Evolutionary conservation across 2,797 vertebrate genomes (phyloP), one percentile per base, ranked within the genome.

Genomic region (Sandelia bainsii): DNA sequence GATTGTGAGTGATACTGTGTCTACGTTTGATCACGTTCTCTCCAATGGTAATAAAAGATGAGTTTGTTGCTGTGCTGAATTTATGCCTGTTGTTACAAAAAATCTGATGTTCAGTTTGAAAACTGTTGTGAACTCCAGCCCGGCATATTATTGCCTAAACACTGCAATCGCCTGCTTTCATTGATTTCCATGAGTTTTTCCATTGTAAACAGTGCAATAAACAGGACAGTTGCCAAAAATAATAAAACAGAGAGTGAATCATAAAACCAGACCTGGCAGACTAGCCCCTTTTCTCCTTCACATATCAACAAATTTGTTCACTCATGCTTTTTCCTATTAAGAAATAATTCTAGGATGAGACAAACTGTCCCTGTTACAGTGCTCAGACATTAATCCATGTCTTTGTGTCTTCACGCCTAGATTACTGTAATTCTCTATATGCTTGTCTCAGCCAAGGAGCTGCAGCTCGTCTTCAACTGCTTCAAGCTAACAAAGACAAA

Each of bases 371-470:
- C 20, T 13, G 61, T 63, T 63, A 6, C 46, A 71, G 68, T 34
- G 66, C 27, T 32, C 51, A 71, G 42, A 72, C 62, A 76, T 52
- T 17, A 65, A 80, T 70, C 69, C 29, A 27, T 17, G 63, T 53
- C 45, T 74, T 74, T 78, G 42, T 65, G 42, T 67, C 65, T 73
- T 61, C 75, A 76, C 6, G 13, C 72, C 65, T 22, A 65, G 51
- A 69, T 65, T 61, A 45, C 51, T 69, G 56, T 69, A 66, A 75
- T 75, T 75, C 53, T 82, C 64, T 25, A 8, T 63, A 32, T 61
- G 29, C 50, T 27, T 60, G 39, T 46, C 67, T 66, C 49, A 57
- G 66, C 54, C 53, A 60, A 53, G 32, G 49, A 67, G 44, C 53
- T 42, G 57, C 53, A 49, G 72, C 45, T 80, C 13, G 14, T n/a